A percentile compares a stretch with the other conserved stretches of the same genome.
These are phyloP conservation scores for Acrobasis repandana DNA, from an alignment of 2,888 invertebrate species.

Conservation along the genomic window DNA sequence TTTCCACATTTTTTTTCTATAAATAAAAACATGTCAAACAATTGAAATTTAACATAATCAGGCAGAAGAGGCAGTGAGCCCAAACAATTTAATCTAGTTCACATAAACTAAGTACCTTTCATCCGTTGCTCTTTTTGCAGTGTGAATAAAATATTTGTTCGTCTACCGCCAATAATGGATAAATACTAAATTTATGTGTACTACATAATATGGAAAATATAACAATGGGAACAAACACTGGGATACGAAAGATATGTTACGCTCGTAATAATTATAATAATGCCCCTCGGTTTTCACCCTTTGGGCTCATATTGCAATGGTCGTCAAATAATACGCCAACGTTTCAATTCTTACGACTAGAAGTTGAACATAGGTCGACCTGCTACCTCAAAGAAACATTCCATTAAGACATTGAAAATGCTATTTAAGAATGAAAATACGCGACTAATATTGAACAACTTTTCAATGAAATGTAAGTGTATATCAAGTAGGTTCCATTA, in stretches of 20 bases:
- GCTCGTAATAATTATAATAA: constrained; percentile 65
- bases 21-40: constrained; percentile 78
- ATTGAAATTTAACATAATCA: constrained; percentile 68
- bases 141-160: background rate
- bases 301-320: constrained; percentile 74
- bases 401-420: background rate
- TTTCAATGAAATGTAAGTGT: too few species aligned
- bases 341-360: constrained; percentile 77
- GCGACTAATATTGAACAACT: too few species aligned
- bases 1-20: constrained; percentile 74
- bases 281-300: constrained; percentile 68
- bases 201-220: constrained; percentile 58
- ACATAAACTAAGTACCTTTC: constrained; percentile 42
- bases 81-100: constrained; percentile 49
- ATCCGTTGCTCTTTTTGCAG: background rate
- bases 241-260: constrained; percentile 73
- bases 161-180: background rate
- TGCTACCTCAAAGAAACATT: constrained; percentile 23
- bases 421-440: too few species aligned
- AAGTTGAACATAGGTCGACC: constrained; percentile 63
- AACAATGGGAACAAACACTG: constrained; percentile 69
- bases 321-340: constrained; percentile 51
- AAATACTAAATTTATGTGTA: constrained; percentile 33
- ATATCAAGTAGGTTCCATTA: too few species aligned
- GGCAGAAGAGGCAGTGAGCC: constrained; percentile 32